A percentile compares a stretch with the other conserved stretches of the same genome.
Conservation (phyloP, 2,888 invertebrate genomes). For the Lycia hirtaria region DNA sequence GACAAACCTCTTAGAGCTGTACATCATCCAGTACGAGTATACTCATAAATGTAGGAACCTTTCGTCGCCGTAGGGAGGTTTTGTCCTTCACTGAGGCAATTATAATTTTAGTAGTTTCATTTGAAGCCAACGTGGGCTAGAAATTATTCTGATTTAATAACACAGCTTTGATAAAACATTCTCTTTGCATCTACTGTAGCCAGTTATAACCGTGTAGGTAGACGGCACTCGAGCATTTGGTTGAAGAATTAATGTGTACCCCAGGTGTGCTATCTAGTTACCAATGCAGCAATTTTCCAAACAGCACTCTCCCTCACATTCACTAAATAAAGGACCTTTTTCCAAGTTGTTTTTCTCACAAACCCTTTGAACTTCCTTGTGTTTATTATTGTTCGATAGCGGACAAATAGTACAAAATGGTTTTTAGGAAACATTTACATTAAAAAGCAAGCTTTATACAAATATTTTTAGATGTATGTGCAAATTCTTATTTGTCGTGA, state of each 20-base stretch:
- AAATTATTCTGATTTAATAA: slow-evolving; percentile 12
- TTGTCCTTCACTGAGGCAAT: not conserved
- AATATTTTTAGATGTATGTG: no score
- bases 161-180: slow-evolving; percentile 6
- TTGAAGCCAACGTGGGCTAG: not conserved
- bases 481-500: not conserved
- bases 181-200: slow-evolving; percentile 10
- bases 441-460: not conserved
- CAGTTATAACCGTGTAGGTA: slow-evolving; percentile 14
- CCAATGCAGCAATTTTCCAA: slow-evolving; percentile 32
- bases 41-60: no score
- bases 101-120: not conserved
- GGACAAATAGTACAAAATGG: slow-evolving; percentile 1
- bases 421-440: slow-evolving; percentile 2
- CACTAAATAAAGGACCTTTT: slow-evolving; percentile 30
- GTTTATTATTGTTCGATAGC: slow-evolving; percentile 9
- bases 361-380: slow-evolving; percentile 12
- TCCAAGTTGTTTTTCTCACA: slow-evolving; percentile 13
- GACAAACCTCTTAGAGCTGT: not conserved
- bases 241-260: slow-evolving; percentile 33
- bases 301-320: slow-evolving; percentile 20
- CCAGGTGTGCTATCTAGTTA: slow-evolving; percentile 32
- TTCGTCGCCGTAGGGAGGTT: no score
- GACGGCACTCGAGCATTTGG: slow-evolving; percentile 14
- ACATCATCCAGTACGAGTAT: not conserved